Base-by-base conservation (phyloP, 2,113 vertebrate species). In the Lagopus muta region DNA sequence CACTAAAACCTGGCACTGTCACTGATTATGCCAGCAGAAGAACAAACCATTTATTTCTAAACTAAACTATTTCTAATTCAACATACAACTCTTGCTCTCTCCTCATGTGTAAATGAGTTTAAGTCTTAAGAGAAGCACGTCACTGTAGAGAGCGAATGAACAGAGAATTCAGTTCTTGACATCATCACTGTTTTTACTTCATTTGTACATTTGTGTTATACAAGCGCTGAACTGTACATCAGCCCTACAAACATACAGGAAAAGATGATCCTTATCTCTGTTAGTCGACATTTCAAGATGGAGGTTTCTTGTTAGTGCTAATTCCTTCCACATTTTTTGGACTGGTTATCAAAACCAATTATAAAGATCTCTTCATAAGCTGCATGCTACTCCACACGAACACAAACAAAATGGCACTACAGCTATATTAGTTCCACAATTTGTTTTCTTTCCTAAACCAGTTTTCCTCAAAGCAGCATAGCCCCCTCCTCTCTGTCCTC, bases 1-100 rank as follows among this genome's bases (percentile, higher is more conserved):
- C 42, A 66, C 45, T 42, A 48, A 55, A 76, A 65, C 32, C 20
- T 36, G 42, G 13, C 27, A 43, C 25, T 55, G 27, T 40, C 67
- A 92, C 87, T 79, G 73, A 71, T 82, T 89, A 81, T 50, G 62
- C n/a, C 71, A 95, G 60, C 60, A 92, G 54, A 85, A 1, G 12
- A 93, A 61, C 48, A 89, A 92, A 9, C 73, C 10, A 65, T 25
- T 36, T 55, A 61, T 70, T 85, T 58, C 66, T 76, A 69, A 91
- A 52, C 38, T 74, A 67, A 88, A 88, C 80, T 85, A 74, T 55
- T 85, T 70, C 45, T 71, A 91, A 89, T 55, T 54, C 71, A 60
- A 91, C 40, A 11, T 62, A 24, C 45, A 93, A 45, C 17, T n/a
- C 77, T 36, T 64, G 47, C 4, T 5, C n/a, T 81, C 30, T 88